Evolutionary conservation across 2,888 invertebrate genomes (phyloP), one percentile per base, ranked within the genome.

Genomic region (Halictus quadricinctus): DNA sequence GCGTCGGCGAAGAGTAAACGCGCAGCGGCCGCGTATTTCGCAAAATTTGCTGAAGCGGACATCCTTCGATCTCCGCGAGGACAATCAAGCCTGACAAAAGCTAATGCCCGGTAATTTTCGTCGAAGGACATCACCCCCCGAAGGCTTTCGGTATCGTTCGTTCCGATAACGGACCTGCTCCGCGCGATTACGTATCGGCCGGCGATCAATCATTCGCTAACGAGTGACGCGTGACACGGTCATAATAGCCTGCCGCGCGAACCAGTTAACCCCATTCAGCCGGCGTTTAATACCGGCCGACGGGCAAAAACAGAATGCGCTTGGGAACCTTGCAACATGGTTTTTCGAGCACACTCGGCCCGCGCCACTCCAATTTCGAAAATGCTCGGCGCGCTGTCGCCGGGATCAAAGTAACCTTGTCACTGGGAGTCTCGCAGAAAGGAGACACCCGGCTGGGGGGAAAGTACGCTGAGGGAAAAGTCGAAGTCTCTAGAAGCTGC

Each of bases 1-100:
- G 48, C 54, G n/a, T 7, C 69, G 46, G 66, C 18, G 8, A 43
- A 48, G 36, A 58, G n/a, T 12, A 10, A n/a, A 4, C 58, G 21
- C 54, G 21, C 54, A 43, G 43, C 60, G 36, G 7, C 54, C 21
- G 41, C 43, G 50, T 77, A 70, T 50, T 76, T 77, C 50, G 85
- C 79, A 18, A 82, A 75, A 80, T 74, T 80, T 29, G 82, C 82
- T 43, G 43, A 18, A 46, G 36, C n/a, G 72, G 50, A n/a, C 86
- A 70, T 78, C 74, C 72, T 66, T 29, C 25, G 3, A 21, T 13
- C 29, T 21, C 15, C 21, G 36, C 29, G 54, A 60, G 73, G 80
- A 73, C 79, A 76, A 81, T 79, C 83, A 87, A 87, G 83, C 83
- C 86, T 29, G 81, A 86, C 83, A 87, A 87, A 77, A 86, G 81